A percentile compares a stretch with the other conserved stretches of the same genome.
phyloP scores from a whole-genome alignment of 2,888 invertebrate species.

The Agonopterix alstromeriana region DNA sequence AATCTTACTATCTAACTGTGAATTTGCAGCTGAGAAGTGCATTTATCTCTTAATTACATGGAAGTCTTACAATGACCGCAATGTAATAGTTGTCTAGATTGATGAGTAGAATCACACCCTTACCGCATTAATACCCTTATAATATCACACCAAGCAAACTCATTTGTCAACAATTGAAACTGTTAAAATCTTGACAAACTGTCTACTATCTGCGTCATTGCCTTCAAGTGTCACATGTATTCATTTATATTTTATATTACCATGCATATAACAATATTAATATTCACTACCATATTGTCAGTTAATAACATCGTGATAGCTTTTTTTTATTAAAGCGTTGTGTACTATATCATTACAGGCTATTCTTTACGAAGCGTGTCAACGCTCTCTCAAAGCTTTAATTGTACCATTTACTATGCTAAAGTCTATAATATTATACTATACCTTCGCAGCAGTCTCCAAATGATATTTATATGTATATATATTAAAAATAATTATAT shows the following conservation, averaged over 20 bases:
- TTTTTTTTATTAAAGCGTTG: slow-evolving; percentile 29
- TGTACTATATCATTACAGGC: slow-evolving; percentile 14
- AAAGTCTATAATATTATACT: slow-evolving; percentile 12
- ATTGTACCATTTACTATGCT: slow-evolving; percentile 1
- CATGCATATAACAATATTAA: slow-evolving; percentile 18
- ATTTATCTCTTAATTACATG: too few relatives aligned
- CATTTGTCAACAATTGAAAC: too few relatives aligned
- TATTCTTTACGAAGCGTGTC: slow-evolving; percentile 9
- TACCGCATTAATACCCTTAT: too few relatives aligned
- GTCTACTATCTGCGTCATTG: slow-evolving; percentile 28
- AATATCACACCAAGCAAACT: too few relatives aligned
- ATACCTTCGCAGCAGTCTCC: slow-evolving; percentile 49
- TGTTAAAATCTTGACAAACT: background rate
- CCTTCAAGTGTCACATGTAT: slow-evolving; percentile 30
- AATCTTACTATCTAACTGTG: too few relatives aligned
- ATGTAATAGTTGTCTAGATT: too few relatives aligned
- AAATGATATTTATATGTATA: slow-evolving; percentile 22
- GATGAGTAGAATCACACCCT: too few relatives aligned
- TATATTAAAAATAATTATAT: slow-evolving; percentile 27
- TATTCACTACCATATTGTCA: slow-evolving; percentile 57
- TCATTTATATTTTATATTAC: slow-evolving; percentile 7
- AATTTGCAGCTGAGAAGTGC: too few relatives aligned
- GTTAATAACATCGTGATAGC: slow-evolving; percentile 35
- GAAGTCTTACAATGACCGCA: too few relatives aligned
- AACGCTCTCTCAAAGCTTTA: slow-evolving; percentile 18